Conservation (phyloP, 2,888 invertebrate genomes). For the Pilophorus perplexus region DNA sequence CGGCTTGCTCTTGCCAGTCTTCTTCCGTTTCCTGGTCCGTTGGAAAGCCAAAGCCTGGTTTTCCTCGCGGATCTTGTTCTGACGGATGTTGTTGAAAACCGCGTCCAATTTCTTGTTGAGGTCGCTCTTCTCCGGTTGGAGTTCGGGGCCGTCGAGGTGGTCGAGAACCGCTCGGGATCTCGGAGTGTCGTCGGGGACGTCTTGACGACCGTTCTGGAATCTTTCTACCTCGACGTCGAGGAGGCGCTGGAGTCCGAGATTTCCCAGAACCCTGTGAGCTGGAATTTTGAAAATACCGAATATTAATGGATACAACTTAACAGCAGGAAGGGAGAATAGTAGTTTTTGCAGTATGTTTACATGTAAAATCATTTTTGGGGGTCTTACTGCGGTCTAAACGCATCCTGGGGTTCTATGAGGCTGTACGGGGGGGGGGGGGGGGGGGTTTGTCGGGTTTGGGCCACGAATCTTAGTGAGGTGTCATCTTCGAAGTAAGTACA, state of each 20-base stretch:
- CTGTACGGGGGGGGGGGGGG: no score
- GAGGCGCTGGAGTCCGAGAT: slow-evolving; percentile 55
- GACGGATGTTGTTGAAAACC: slow-evolving; percentile 41
- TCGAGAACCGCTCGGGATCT: neutral
- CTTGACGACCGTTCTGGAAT: slow-evolving; percentile 47
- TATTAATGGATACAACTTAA: neutral
- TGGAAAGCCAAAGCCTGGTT: slow-evolving; percentile 25
- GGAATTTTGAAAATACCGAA: slow-evolving; percentile 51
- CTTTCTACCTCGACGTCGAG: slow-evolving; percentile 56
- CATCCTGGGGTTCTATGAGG: no score
- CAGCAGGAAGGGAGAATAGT: no score
- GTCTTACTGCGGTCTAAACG: no score
- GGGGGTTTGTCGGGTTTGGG: no score
- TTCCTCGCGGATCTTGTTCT: slow-evolving; percentile 29
- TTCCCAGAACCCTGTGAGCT: slow-evolving; percentile 54
- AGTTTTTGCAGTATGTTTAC: no score
- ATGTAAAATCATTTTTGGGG: neutral
- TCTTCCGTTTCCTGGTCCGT: slow-evolving; percentile 9
- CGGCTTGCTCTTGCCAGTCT: neutral
- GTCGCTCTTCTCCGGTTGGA: slow-evolving; percentile 5
- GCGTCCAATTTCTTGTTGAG: slow-evolving; percentile 39
- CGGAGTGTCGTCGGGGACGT: neutral
- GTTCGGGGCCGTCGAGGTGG: neutral
- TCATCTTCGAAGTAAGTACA: no score
- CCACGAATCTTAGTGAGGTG: no score